phyloP scores from a whole-genome alignment of 1,140 invertebrate genomes.

The Apis laboriosa region DNA sequence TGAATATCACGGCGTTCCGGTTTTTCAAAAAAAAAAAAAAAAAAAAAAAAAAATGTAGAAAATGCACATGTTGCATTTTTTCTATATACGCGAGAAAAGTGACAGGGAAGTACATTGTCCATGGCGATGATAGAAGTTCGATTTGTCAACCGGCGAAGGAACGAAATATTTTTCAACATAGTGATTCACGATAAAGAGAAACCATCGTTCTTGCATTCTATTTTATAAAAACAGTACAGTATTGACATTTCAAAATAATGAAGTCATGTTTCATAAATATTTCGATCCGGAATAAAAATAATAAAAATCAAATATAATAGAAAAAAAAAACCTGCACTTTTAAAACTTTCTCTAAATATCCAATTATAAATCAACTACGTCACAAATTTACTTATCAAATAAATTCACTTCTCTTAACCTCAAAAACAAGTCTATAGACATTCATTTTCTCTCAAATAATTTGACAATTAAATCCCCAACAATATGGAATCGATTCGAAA shows the following conservation, averaged over 20 bases:
- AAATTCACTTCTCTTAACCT: background rate
- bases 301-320: background rate
- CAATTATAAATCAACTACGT: background rate
- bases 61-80: background rate
- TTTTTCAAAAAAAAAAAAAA: background rate
- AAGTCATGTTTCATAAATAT: background rate
- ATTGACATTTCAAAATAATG: background rate
- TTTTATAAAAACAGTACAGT: background rate
- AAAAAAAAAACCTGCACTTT: background rate
- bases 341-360: background rate
- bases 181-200: conserved; percentile 14
- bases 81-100: background rate
- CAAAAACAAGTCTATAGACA: background rate
- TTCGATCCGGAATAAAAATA: background rate
- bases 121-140: conserved; percentile 3
- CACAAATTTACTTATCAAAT: too few relatives aligned
- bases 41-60: background rate
- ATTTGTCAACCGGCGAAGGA: background rate
- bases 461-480: background rate
- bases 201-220: too few relatives aligned
- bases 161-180: background rate
- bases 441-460: background rate
- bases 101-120: background rate
- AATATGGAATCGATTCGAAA: background rate
- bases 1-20: background rate